phyloP scores from a whole-genome alignment of 1,140 invertebrate genomes.

The Maconellicoccus hirsutus region DNA sequence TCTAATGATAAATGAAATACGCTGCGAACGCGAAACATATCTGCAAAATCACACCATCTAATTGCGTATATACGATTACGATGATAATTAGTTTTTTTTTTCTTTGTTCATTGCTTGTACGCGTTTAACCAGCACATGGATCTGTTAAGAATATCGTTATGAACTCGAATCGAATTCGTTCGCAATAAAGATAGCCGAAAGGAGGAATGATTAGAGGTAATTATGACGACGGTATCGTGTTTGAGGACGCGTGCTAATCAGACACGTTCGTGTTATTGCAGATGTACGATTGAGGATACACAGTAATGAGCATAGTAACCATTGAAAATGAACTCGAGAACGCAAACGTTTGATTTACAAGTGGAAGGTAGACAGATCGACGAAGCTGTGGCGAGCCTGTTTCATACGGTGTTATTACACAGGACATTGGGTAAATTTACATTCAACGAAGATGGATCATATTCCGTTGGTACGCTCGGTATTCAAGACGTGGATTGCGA shows the following conservation, averaged over 20 bases:
- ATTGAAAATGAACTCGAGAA: slow-evolving; percentile 68
- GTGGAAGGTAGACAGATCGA: slow-evolving; percentile 89
- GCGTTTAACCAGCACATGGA: background rate
- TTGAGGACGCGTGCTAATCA: too few relatives aligned
- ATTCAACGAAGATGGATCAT: slow-evolving; percentile 85
- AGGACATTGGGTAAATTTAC: slow-evolving; percentile 89
- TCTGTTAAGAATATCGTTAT: too few relatives aligned
- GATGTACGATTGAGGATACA: background rate
- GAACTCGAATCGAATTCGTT: too few relatives aligned
- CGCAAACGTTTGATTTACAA: slow-evolving; percentile 69
- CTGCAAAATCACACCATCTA: background rate
- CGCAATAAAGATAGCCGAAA: too few relatives aligned
- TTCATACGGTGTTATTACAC: slow-evolving; percentile 91
- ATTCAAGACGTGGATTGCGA: slow-evolving; percentile 94
- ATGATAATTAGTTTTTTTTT: background rate
- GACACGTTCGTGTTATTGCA: background rate
- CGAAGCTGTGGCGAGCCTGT: slow-evolving; percentile 85
- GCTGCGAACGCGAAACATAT: background rate
- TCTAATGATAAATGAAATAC: background rate
- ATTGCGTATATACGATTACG: background rate
- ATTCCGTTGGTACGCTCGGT: slow-evolving; percentile 87
- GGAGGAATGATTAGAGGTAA: too few relatives aligned
- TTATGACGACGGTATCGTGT: background rate
- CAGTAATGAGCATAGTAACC: too few relatives aligned
- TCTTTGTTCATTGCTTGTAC: background rate